Evolutionary conservation across 2,113 vertebrate species (phyloP), one percentile per base, ranked within the genome.

Genomic region (Cromileptes altivelis): DNA sequence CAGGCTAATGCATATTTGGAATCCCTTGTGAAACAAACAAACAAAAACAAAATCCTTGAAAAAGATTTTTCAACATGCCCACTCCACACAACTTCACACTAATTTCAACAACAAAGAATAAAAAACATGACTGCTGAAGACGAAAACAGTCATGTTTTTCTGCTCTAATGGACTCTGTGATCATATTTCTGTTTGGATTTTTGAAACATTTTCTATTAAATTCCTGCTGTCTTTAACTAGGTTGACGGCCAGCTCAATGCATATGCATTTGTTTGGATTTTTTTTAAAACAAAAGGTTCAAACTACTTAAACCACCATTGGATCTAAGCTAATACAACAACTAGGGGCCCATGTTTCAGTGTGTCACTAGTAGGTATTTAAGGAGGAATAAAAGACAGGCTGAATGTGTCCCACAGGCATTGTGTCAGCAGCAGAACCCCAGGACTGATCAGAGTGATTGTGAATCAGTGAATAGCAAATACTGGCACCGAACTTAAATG

Each of bases 1-100:
- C 82, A 65, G 70, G 70, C 18, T 78, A 71, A 92, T 92, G 93
- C 93, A 92, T 93, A 92, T 92, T 75, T 86, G 76, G 67, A 89
- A 82, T 82, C 47, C 27, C 45, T 62, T 70, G 53, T 72, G 55
- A 70, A 56, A 68, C 11, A 65, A 33, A 56, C 67, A 45, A 33
- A 33, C 30, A 30, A 65, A 11, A 50, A 49, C 64, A 62, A 42
- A 68, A 12, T 23, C 37, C 10, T 55, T 74, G n/a, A 64, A 40
- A 40, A 50, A 62, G 11, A 69, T 45, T 45, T 50, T 25, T 72
- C 62, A 23, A 73, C 61, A 77, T 72, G 55, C 50, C 27, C 53
- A 64, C 42, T 18, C 27, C n/a, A 81, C 63, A 84, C 27, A 78
- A 78, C 33, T 81, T 25, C 55, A 84, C 42, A 74, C 61, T 53